phyloP scores from a whole-genome alignment of 2,888 invertebrate genomes.

The Falcaria lacertinaria region DNA sequence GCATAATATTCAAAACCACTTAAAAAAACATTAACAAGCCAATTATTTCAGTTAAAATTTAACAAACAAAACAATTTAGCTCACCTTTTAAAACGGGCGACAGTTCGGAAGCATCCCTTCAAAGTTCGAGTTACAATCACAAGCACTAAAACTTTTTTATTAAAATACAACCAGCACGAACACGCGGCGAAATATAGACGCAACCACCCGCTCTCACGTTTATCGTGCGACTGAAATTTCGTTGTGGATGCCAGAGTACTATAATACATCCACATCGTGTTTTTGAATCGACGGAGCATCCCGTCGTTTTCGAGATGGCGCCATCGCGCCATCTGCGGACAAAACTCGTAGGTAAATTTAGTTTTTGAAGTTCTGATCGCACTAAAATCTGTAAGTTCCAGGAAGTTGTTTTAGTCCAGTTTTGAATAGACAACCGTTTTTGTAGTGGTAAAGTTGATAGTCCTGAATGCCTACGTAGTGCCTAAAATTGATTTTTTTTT shows the following conservation, averaged over 20 bases:
- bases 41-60: not conserved
- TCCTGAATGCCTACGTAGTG: too few relatives aligned
- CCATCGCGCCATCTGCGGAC: constrained; percentile 50
- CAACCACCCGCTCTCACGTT: not conserved
- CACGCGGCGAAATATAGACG: constrained; percentile 10
- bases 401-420: too few relatives aligned
- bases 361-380: constrained; percentile 19
- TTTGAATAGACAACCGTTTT: too few relatives aligned
- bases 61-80: not conserved
- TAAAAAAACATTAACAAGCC: not conserved
- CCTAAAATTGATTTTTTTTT: too few relatives aligned
- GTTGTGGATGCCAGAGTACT: not conserved
- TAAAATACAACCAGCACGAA: constrained; percentile 10
- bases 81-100: constrained; percentile 9
- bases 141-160: constrained; percentile 18
- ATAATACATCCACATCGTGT: constrained; percentile 5
- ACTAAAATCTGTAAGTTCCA: too few relatives aligned
- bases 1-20: not conserved
- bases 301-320: constrained; percentile 18
- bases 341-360: constrained; percentile 47
- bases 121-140: constrained; percentile 11
- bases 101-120: constrained; percentile 8
- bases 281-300: constrained; percentile 23
- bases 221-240: not conserved
- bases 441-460: too few relatives aligned